Conservation (phyloP, 2,113 vertebrate species). For the Prietella phreatophila region DNA sequence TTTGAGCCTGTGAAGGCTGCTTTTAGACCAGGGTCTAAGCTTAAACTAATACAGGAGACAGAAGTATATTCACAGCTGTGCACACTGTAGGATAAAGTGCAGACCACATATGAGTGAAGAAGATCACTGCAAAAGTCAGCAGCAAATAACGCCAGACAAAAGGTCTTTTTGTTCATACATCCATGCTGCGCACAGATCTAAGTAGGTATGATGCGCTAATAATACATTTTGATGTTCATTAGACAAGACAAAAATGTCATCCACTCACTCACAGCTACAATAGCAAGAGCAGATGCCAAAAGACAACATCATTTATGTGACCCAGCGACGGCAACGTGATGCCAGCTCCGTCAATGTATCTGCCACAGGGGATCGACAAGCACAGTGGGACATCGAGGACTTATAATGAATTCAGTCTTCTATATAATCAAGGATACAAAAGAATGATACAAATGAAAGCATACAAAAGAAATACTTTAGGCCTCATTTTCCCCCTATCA, state of each 20-base stretch:
- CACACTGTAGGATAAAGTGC: background rate
- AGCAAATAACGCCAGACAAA: conserved; percentile 16
- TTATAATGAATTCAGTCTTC: conserved; percentile 24
- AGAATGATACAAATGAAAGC: conserved; percentile 3
- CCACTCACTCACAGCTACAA: conserved; percentile 28
- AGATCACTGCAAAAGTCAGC: background rate
- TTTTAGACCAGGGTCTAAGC: background rate
- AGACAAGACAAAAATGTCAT: conserved; percentile 39
- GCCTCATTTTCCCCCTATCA: background rate
- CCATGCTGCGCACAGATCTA: conserved; percentile 14
- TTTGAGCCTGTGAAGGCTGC: background rate
- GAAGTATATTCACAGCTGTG: background rate
- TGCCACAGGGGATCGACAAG: background rate
- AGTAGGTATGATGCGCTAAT: conserved; percentile 10
- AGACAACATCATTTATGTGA: background rate
- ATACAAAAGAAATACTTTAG: conserved; percentile 1
- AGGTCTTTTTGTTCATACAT: conserved; percentile 34
- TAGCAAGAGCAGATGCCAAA: conserved; percentile 33
- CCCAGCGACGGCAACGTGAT: background rate
- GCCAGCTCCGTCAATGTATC: background rate
- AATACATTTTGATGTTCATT: conserved; percentile 41
- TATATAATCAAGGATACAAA: background rate
- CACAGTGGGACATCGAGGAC: background rate
- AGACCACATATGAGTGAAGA: background rate
- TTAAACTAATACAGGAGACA: background rate